These are phyloP conservation scores for Perodicticus potto DNA, from an alignment of 2,797 vertebrate species.

Conservation along the genomic window DNA sequence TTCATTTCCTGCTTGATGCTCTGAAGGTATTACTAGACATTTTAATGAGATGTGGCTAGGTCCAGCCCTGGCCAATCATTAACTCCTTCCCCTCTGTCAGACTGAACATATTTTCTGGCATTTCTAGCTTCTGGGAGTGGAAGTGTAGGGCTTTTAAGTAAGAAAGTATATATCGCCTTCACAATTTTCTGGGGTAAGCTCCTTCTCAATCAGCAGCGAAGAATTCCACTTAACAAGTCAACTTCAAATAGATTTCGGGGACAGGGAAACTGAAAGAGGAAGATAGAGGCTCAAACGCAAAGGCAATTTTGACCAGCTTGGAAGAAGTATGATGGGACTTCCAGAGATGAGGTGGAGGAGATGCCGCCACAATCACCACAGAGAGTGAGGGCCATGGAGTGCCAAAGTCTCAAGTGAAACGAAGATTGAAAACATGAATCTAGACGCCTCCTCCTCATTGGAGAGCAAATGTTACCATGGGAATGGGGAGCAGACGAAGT, in stretches of 20 bases:
- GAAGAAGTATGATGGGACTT: slow-evolving; percentile 34
- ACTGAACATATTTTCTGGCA: background rate
- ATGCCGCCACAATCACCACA: background rate
- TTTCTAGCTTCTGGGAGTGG: background rate
- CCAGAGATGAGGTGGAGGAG: background rate
- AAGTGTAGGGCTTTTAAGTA: background rate
- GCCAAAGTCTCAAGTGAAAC: slow-evolving; percentile 38
- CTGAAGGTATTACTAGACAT: slow-evolving; percentile 46
- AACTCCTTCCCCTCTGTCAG: slow-evolving; percentile 63
- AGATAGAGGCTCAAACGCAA: slow-evolving; percentile 50
- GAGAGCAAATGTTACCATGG: slow-evolving; percentile 67
- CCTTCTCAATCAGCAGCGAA: slow-evolving; percentile 57
- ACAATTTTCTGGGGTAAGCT: slow-evolving; percentile 43
- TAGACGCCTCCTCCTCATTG: slow-evolving; percentile 30
- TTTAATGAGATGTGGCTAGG: slow-evolving; percentile 73
- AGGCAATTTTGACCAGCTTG: slow-evolving; percentile 24
- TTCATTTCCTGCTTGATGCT: slow-evolving; percentile 73
- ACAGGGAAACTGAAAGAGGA: slow-evolving; percentile 18
- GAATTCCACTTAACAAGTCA: slow-evolving; percentile 64
- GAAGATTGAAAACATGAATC: slow-evolving; percentile 22
- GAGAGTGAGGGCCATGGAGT: background rate
- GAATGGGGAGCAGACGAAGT: background rate
- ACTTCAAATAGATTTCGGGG: slow-evolving; percentile 38
- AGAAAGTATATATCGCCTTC: background rate
- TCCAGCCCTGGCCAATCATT: slow-evolving; percentile 24